Percentiles rank a stretch among this genome's conserved stretches.
phyloP scores from a whole-genome alignment of 2,797 vertebrate genomes.

The Pteronotus mesoamericanus region DNA sequence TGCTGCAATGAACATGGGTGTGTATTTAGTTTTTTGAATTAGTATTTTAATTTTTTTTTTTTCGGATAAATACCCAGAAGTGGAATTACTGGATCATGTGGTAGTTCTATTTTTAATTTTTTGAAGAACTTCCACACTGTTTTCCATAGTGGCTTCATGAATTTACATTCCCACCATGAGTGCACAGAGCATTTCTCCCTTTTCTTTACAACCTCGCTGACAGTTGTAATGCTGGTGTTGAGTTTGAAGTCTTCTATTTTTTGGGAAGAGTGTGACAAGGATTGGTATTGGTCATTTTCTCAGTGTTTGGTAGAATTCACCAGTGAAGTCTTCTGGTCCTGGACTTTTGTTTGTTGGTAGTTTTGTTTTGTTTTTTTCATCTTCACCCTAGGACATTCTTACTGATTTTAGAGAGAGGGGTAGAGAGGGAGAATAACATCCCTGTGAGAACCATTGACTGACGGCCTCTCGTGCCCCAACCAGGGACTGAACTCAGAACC shows the following conservation, averaged over 20 bases:
- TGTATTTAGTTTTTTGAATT: background rate
- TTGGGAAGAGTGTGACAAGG: background rate
- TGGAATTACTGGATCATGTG: background rate
- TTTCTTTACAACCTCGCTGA: background rate
- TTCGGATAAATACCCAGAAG: background rate
- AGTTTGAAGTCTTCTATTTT: background rate
- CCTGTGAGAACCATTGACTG: too few species aligned
- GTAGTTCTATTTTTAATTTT: background rate
- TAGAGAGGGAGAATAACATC: too few species aligned
- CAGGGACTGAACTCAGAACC: background rate
- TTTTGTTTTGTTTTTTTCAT: too few species aligned
- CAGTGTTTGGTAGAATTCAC: too few species aligned
- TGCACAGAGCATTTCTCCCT: background rate
- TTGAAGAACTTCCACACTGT: background rate
- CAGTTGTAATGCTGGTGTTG: background rate
- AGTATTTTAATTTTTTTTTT: background rate
- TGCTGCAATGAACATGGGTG: background rate
- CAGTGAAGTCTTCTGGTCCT: too few species aligned
- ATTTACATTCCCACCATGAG: background rate
- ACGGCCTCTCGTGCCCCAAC: background rate
- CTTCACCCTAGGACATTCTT: too few species aligned
- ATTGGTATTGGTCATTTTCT: background rate
- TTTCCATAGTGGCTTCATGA: background rate
- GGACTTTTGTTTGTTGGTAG: too few species aligned
- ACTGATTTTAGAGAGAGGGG: too few species aligned